Evolutionary conservation across 1,140 invertebrate genomes (phyloP).

Genomic region (Himalopsyche phryganea): DNA sequence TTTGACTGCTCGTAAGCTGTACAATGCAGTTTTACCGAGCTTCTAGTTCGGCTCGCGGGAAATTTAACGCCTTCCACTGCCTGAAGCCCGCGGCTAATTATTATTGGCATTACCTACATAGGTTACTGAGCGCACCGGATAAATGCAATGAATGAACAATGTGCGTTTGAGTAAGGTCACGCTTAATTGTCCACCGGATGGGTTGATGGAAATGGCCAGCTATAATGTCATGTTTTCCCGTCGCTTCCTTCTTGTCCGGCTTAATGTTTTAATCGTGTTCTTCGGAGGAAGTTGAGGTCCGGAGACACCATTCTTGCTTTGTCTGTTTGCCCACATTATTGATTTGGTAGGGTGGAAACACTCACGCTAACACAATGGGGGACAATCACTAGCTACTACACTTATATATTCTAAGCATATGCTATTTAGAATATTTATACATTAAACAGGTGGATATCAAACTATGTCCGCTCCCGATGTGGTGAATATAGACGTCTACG

Average conservation of each 20-base stretch:
- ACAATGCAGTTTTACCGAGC: too few species aligned
- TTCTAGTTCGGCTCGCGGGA: neutral
- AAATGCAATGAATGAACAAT: constrained; percentile 5
- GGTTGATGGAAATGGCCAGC: neutral
- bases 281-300: constrained; percentile 5
- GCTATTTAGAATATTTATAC: too few species aligned
- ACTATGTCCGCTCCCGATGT: too few species aligned
- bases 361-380: too few species aligned
- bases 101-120: too few species aligned
- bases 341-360: too few species aligned
- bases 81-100: neutral
- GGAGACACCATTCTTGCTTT: neutral
- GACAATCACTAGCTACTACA: too few species aligned
- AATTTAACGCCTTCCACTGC: neutral
- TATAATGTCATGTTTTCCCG: constrained; percentile 3
- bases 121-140: neutral
- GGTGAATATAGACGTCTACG: too few species aligned
- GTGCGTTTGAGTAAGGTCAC: constrained; percentile 1
- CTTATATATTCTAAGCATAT: too few species aligned
- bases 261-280: constrained; percentile 17
- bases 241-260: constrained; percentile 5
- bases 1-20: too few species aligned
- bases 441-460: too few species aligned
- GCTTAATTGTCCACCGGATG: constrained; percentile 12
- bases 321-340: too few species aligned